Base-by-base conservation (phyloP, 2,888 invertebrate genomes). In the Gymnosoma rotundatum region DNA sequence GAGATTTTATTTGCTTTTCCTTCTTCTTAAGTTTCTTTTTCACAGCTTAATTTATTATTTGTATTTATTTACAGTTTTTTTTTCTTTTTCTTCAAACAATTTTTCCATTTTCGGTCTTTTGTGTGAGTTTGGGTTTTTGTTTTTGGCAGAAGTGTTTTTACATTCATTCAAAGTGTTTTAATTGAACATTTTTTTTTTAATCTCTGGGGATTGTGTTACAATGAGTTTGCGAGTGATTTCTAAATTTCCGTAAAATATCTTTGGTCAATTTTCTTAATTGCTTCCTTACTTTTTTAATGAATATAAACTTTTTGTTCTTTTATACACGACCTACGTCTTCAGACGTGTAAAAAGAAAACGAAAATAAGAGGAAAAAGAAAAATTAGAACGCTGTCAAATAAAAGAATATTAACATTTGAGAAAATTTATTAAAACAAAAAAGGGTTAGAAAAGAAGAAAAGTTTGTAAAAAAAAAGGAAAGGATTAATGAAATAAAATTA, bases 241-340 rank as follows among this genome's bases (percentile, higher is more conserved):
- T 61, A 61, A 60, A 67, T 56, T 76, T 80, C 72, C 69, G 42
- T 67, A 67, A 67, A 80, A 25, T 74, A 45, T 67, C 21, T 21
- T 25, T 36, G 61, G 61, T 64, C 61, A 79, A 79, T 79, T 83
- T 66, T 72, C 75, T 83, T 79, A 67, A 83, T 83, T 83, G 72
- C 76, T 38, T 56, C 38, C 61, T 67, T 61, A 48, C 52, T 52
- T 45, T 52, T 45, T 20, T 79, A 75, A 79, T 72, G 78, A 76
- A 72, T 16, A 72, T 16, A 21, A 60, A 14, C 21, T 21, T 52
- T 72, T 58, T 52, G 21, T 1, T 61, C 61, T 60, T 58, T 58
- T 32, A 0, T 50, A 58, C 16, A 14, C 16, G 5, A n/a, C 6
- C 16, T 48, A 48, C 4, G 45, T 48, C 4, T 48, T 48, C 14